Conservation (phyloP, 2,888 invertebrate species). For the Poecilobothrus nobilitatus region DNA sequence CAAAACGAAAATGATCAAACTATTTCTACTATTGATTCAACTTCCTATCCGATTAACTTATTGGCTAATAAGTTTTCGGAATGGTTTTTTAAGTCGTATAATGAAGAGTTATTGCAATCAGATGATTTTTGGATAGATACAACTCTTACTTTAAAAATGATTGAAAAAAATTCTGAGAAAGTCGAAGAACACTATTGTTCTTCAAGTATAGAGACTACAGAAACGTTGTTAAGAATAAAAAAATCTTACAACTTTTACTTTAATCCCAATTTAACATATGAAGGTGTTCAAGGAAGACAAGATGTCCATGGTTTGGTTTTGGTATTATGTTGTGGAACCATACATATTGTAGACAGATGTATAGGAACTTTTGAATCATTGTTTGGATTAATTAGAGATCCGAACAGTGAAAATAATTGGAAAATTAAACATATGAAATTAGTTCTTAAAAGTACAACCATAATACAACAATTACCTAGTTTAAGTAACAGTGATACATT, state of each 20-base stretch:
- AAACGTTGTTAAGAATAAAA: conserved; percentile 39
- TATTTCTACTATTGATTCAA: conserved; percentile 12
- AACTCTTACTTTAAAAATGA: conserved; percentile 28
- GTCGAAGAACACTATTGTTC: conserved; percentile 27
- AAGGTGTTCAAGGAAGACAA: conserved; percentile 51
- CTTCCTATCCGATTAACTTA: conserved; percentile 37
- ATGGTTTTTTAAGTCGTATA: conserved; percentile 50
- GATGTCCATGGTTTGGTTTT: conserved; percentile 55
- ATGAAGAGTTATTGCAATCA: conserved; percentile 40
- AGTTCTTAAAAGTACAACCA: conserved; percentile 1
- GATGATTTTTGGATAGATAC: conserved; percentile 53
- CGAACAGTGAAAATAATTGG: conserved; percentile 55
- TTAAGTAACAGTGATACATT: conserved; percentile 31
- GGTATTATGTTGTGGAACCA: conserved; percentile 54
- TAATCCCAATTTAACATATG: conserved; percentile 51
- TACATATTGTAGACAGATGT: conserved; percentile 47
- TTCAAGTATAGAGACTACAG: conserved; percentile 32
- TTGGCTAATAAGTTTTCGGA: conserved; percentile 50
- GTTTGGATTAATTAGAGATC: conserved; percentile 56
- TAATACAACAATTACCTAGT: conserved; percentile 27
- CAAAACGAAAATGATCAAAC: conserved; percentile 17
- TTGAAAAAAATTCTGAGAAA: conserved; percentile 27
- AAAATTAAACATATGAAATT: conserved; percentile 48
- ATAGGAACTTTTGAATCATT: conserved; percentile 58
- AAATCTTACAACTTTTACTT: conserved; percentile 47